Percentiles rank a stretch among this genome's conserved stretches.
Evolutionary conservation across 2,888 invertebrate genomes (phyloP).

Genomic region (Limnephilus rhombicus): DNA sequence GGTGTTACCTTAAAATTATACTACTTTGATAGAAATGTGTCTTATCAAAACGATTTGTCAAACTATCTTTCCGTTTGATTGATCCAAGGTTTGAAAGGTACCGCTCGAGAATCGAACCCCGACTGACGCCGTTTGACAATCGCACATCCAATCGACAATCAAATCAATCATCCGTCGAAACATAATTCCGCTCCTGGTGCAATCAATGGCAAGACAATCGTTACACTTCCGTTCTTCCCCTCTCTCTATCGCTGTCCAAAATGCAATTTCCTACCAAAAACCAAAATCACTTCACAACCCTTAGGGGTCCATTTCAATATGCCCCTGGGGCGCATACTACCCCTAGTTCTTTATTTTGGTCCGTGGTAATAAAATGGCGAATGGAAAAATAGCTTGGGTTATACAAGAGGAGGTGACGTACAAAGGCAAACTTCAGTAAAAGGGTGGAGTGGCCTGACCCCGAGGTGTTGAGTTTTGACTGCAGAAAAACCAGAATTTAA

Average conservation of each 20-base stretch:
- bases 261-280: slow-evolving; percentile 63
- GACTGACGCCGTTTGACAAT: background rate
- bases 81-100: background rate
- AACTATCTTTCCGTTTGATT: background rate
- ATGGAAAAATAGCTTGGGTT: background rate
- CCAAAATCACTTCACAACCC: slow-evolving; percentile 64
- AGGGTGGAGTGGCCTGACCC: background rate
- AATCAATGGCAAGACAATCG: slow-evolving; percentile 43
- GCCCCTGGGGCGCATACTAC: slow-evolving; percentile 55
- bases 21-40: too few relatives aligned
- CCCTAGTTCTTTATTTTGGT: slow-evolving; percentile 32
- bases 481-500: background rate
- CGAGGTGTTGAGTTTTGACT: background rate
- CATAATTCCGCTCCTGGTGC: background rate
- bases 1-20: too few relatives aligned
- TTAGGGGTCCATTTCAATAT: slow-evolving; percentile 60
- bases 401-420: background rate
- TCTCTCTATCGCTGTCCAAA: slow-evolving; percentile 57
- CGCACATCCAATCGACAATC: background rate
- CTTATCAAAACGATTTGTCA: too few relatives aligned
- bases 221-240: slow-evolving; percentile 38
- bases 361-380: slow-evolving; percentile 36
- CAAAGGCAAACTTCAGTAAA: background rate
- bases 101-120: background rate
- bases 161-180: background rate